Conservation (phyloP, 2,797 vertebrate genomes). For the Premnoplex brunnescens region DNA sequence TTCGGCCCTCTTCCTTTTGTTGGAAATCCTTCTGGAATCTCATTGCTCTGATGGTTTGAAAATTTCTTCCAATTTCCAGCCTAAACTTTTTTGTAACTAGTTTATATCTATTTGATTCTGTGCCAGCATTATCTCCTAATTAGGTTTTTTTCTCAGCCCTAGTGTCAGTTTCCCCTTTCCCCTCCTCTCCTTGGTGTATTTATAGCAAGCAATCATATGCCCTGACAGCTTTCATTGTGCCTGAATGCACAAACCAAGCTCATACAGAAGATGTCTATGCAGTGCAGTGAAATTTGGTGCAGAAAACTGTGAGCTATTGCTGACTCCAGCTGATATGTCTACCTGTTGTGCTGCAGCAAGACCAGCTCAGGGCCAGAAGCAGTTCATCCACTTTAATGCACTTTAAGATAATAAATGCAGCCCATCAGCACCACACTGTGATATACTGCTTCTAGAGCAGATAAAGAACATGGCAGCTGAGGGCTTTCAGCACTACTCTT, state of each 20-base stretch:
- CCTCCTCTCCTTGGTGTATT: conserved; percentile 16
- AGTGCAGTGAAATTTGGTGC: conserved; percentile 38
- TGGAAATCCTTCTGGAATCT: conserved; percentile 3
- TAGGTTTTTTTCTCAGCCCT: neutral
- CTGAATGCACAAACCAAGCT: conserved; percentile 30
- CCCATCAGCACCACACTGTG: conserved; percentile 32
- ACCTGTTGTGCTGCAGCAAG: conserved; percentile 52
- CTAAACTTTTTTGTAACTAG: neutral
- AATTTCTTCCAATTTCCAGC: neutral
- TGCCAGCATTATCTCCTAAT: conserved; percentile 13
- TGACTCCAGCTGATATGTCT: conserved; percentile 36
- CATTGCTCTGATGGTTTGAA: neutral
- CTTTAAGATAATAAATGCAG: conserved; percentile 51
- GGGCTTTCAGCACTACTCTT: neutral
- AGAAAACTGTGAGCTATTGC: conserved; percentile 33
- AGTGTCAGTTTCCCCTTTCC: neutral
- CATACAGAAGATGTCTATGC: neutral
- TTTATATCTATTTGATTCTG: conserved; percentile 8
- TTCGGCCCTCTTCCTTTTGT: neutral
- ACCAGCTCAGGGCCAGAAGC: conserved; percentile 42
- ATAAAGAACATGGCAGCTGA: conserved; percentile 9
- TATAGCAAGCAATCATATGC: conserved; percentile 50
- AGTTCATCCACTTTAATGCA: conserved; percentile 46
- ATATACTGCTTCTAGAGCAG: conserved; percentile 33
- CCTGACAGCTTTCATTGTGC: conserved; percentile 56